phyloP scores from a whole-genome alignment of 2,797 vertebrate species.

The Pseudopleuronectes americanus region DNA sequence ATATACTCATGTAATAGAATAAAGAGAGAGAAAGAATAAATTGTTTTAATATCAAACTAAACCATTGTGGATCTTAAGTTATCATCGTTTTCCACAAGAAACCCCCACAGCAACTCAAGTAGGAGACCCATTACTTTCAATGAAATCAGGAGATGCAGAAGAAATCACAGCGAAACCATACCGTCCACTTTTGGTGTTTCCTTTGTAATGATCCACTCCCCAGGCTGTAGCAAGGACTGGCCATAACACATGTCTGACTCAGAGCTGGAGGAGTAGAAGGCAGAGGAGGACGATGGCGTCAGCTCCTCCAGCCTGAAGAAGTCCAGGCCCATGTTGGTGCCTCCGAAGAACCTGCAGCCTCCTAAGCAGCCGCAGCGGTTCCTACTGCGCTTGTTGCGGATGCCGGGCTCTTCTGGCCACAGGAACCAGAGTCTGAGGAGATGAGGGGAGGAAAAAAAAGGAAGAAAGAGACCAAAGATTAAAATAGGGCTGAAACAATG shows the following conservation, averaged over 20 bases:
- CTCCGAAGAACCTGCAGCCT: conserved; percentile 96
- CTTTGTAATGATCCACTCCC: conserved; percentile 95
- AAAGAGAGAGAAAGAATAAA: neutral
- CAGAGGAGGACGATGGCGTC: conserved; percentile 94
- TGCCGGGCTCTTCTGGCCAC: conserved; percentile 91
- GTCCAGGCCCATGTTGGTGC: conserved; percentile 89
- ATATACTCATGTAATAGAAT: neutral
- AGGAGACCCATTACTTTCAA: neutral
- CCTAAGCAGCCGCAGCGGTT: conserved; percentile 97
- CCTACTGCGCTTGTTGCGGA: conserved; percentile 89
- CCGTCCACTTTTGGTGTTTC: conserved; percentile 92
- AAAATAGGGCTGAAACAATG: too few species aligned
- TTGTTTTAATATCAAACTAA: neutral
- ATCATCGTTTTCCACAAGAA: conserved; percentile 5
- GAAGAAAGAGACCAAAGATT: too few species aligned
- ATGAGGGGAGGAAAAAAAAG: neutral
- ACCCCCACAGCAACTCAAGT: neutral
- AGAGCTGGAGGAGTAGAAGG: conserved; percentile 88
- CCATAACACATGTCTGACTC: conserved; percentile 97
- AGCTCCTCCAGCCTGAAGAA: conserved; percentile 96
- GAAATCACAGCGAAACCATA: conserved; percentile 61
- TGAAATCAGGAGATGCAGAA: neutral
- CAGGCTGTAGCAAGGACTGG: conserved; percentile 94
- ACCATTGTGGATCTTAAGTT: neutral
- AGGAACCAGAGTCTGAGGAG: conserved; percentile 93